Base-by-base conservation (phyloP, 2,113 vertebrate species). In the Helogale parvula region DNA sequence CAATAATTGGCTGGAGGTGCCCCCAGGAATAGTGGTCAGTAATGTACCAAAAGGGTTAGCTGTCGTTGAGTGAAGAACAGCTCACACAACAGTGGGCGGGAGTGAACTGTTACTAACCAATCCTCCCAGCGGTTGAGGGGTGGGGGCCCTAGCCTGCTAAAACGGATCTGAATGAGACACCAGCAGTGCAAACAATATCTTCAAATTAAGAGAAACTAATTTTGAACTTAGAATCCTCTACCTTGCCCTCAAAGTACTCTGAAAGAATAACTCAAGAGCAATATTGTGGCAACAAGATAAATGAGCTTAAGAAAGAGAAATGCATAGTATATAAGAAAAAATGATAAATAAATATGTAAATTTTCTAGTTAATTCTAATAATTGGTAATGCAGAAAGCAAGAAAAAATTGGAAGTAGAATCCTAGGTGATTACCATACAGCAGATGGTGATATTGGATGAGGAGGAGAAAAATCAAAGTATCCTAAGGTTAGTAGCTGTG, bases 251-350 rank as follows among this genome's bases (percentile, higher is more conserved):
- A 57, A 93, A 77, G 41, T 31, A 47, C 29, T 77, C 31, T 66
- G 31, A 76, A 81, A 25, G 12, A 79, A 82, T n/a, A 77, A 35
- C 66, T 65, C 52, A 66, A 82, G n/a, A 9, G 16, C 31, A 79
- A 38, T 66, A 87, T 23, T 68, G 21, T 33, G 45, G 68, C 19
- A 87, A 84, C 29, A 85, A 86, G 50, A 50, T 27, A 79, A 90
- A 85, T 27, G 74, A 93, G 57, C 77, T 93, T 16, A 87, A 91
- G 63, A 50, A 93, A 95, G 38, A 90, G 16, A 35, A 89, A 74
- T 92, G 4, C 11, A 92, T 68, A 15, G 52, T 31, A 50, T 45
- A 90, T 9, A 77, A 93, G 21, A 41, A 96, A 97, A 92, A 66
- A 25, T 60, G 23, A 79, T 5, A 68, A 90, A 81, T 31, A 85